Conservation (phyloP, 1,140 invertebrate species). For the Drosophila neocordata region DNA sequence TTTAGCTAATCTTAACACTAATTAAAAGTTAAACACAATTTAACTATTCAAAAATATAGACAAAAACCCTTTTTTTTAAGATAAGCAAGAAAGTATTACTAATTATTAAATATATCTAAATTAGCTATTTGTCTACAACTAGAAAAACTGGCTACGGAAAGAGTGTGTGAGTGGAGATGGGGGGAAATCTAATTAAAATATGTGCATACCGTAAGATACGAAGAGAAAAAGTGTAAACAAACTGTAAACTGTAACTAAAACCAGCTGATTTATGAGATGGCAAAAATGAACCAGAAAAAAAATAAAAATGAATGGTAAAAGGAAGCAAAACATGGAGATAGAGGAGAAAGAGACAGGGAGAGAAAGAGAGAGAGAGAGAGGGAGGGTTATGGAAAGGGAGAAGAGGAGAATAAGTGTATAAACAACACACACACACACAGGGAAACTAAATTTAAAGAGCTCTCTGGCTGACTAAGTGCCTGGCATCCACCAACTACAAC, state of each 20-base stretch:
- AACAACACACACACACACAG: conserved; percentile 16
- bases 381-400: not conserved
- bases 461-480: conserved; percentile 27
- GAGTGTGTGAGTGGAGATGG: too few species aligned
- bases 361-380: conserved; percentile 1
- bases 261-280: conserved; percentile 67
- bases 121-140: too few species aligned
- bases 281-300: conserved; percentile 8
- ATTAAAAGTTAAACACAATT: too few species aligned
- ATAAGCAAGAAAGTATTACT: not conserved
- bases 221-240: conserved; percentile 16
- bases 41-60: not conserved
- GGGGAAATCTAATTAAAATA: conserved; percentile 74
- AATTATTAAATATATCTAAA: conserved; percentile 4
- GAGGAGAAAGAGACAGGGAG: not conserved
- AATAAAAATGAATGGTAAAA: not conserved
- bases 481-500: conserved; percentile 12
- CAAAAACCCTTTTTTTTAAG: not conserved
- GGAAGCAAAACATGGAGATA: conserved; percentile 25
- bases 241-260: conserved; percentile 34
- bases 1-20: too few species aligned
- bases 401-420: not conserved
- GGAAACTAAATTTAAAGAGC: conserved; percentile 76
- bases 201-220: conserved; percentile 46
- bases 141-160: too few species aligned